A percentile compares a stretch with the other conserved stretches of the same genome.
phyloP scores from a whole-genome alignment of 2,888 invertebrate species.

The Luperina nickerlii region DNA sequence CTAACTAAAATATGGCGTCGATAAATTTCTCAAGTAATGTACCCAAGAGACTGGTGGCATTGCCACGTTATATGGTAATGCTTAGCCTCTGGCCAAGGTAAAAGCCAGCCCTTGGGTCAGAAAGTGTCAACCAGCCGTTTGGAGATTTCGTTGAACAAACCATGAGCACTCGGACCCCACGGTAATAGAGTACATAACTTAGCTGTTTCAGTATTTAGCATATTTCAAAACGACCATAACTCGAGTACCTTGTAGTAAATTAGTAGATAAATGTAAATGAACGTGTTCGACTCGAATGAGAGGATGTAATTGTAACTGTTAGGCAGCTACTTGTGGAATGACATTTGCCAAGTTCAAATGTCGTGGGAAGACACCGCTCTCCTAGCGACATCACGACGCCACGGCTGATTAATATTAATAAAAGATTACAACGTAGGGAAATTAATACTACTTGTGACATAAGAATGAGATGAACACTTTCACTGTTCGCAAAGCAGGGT shows the following conservation, averaged over 20 bases:
- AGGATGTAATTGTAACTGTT: constrained; percentile 52
- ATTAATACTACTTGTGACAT: constrained; percentile 7
- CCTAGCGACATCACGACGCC: constrained; percentile 43
- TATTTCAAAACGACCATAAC: not conserved
- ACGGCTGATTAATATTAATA: constrained; percentile 12
- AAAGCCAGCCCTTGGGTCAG: not conserved
- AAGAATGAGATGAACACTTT: not conserved
- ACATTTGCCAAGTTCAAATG: constrained; percentile 78
- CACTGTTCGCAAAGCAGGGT: not conserved
- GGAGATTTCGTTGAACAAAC: not conserved
- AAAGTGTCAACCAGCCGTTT: not conserved
- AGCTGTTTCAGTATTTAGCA: not conserved
- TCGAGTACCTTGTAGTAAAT: constrained; percentile 26
- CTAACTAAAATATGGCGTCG: not conserved
- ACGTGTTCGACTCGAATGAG: constrained; percentile 21
- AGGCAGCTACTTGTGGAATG: constrained; percentile 60
- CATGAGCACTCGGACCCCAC: not conserved
- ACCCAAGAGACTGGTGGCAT: not conserved
- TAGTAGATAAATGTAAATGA: constrained; percentile 30
- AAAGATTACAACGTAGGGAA: constrained; percentile 20
- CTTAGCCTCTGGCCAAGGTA: not conserved
- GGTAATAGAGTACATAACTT: not conserved
- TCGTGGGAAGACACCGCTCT: constrained; percentile 72
- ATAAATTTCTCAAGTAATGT: not conserved
- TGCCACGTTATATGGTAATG: no score